Evolutionary conservation across 1,140 invertebrate genomes (phyloP).

Genomic region (Papilio helenus): DNA sequence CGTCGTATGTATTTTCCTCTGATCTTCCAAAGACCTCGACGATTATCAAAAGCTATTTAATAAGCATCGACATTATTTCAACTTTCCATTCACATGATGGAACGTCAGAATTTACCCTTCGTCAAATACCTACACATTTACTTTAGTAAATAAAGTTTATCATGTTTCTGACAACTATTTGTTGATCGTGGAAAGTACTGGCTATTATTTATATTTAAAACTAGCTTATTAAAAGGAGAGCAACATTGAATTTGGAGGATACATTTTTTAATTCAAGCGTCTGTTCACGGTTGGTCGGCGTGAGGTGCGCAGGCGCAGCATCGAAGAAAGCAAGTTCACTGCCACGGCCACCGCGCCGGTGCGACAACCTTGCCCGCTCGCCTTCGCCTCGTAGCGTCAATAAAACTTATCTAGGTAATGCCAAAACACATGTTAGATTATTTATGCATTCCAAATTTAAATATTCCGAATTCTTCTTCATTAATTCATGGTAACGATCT

Average conservation of each 20-base stretch:
- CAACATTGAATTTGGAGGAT: background rate
- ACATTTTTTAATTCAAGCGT: constrained; percentile 49
- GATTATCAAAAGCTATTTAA: background rate
- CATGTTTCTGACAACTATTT: too few species aligned
- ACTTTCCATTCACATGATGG: too few species aligned
- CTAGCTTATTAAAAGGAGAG: background rate
- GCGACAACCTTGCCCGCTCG: constrained; percentile 70
- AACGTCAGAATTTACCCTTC: too few species aligned
- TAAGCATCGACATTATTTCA: background rate
- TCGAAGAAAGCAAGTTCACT: constrained; percentile 80
- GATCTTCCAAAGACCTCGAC: background rate
- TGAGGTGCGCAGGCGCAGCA: constrained; percentile 50
- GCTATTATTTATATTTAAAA: background rate
- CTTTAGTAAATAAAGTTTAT: too few species aligned
- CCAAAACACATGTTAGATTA: constrained; percentile 41
- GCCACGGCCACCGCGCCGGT: constrained; percentile 68
- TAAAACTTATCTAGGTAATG: constrained; percentile 45
- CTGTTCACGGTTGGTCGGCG: constrained; percentile 61
- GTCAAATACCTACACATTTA: too few species aligned
- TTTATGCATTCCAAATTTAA: constrained; percentile 41
- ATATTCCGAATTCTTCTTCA: background rate
- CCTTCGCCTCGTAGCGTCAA: constrained; percentile 49
- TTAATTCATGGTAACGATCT: background rate
- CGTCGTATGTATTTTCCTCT: background rate
- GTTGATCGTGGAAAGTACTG: too few species aligned